Base-by-base conservation (phyloP, 2,888 invertebrate genomes). In the Hermaeophaga mercurialis region DNA sequence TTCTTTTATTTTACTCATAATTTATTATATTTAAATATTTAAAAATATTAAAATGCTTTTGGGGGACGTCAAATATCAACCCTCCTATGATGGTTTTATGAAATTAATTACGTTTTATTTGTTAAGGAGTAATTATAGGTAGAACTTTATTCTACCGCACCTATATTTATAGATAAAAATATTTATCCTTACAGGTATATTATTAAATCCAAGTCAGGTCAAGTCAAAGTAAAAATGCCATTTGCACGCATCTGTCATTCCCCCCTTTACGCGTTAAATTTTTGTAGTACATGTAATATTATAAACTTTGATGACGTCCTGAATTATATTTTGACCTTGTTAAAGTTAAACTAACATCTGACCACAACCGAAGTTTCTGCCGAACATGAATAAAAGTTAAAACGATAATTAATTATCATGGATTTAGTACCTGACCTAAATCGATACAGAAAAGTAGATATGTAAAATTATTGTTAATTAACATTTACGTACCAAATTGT, bases 291-390 rank as follows among this genome's bases (percentile, higher is more conserved):
- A n/a, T n/a, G 31, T 31, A 31, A 18, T 11, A 33, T 36, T 22
- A 11, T 19, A 19, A 46, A 47, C 22, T 22, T 47, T 22, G 26
- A 48, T 39, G 48, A 28, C 36, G 48, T 39, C 17, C 28, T 39
- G 6, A 17, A 36, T 18, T 9, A 6, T 15, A 47, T 47, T 26
- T 36, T 48, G 48, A 48, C 48, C 48, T 48, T 48, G 48, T 26
- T 39, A 28, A 33, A 39, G 48, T 39, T 38, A 34, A n/a, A 47
- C 7, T 47, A 47, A 31, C 14, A 34, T 8, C 28, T 7, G n/a
- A 28, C 28, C 33, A 33, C 33, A 4, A 7, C 17, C 36, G 31
- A 36, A 36, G 36, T 36, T 17, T 36, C 26, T 8, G 28, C 28
- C 28, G 28, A 48, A 22, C 17, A 48, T 48, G 39, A 48, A 48